Evolutionary conservation across 2,113 vertebrate genomes (phyloP).

Genomic region (Bufo gargarizans): DNA sequence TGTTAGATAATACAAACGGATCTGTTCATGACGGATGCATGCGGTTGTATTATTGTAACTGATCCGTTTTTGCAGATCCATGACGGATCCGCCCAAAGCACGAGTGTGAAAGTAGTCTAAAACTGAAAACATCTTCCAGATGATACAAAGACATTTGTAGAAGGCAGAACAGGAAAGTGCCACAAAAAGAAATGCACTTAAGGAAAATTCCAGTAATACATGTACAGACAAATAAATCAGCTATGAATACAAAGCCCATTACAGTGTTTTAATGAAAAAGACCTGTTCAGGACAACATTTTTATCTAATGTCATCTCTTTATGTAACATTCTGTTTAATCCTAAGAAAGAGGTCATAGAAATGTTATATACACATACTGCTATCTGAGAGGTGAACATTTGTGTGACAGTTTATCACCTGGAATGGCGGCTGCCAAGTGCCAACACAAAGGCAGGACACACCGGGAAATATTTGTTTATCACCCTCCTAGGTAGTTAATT

Average conservation of each 20-base stretch:
- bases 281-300: neutral
- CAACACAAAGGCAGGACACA: conserved; percentile 33
- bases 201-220: neutral
- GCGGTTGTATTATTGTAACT: too few species aligned
- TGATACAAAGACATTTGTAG: neutral
- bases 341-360: conserved; percentile 51
- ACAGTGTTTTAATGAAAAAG: conserved; percentile 8
- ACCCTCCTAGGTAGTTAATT: neutral
- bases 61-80: too few species aligned
- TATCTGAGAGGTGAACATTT: conserved; percentile 35
- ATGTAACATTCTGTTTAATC: conserved; percentile 48
- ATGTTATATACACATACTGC: conserved; percentile 50
- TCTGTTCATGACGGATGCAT: too few species aligned
- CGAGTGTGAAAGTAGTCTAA: neutral
- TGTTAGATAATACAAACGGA: too few species aligned
- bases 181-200: neutral
- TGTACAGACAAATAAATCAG: neutral
- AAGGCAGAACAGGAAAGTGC: neutral
- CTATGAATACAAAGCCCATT: neutral
- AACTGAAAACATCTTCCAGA: neutral
- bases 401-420: conserved; percentile 42
- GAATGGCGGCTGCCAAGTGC: conserved; percentile 36
- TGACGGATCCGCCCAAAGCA: too few species aligned
- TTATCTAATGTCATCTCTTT: conserved; percentile 26
- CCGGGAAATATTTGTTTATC: conserved; percentile 44